phyloP scores from a whole-genome alignment of 92 coral and sea anemone genomes.

The Epizoanthus rinbou region DNA sequence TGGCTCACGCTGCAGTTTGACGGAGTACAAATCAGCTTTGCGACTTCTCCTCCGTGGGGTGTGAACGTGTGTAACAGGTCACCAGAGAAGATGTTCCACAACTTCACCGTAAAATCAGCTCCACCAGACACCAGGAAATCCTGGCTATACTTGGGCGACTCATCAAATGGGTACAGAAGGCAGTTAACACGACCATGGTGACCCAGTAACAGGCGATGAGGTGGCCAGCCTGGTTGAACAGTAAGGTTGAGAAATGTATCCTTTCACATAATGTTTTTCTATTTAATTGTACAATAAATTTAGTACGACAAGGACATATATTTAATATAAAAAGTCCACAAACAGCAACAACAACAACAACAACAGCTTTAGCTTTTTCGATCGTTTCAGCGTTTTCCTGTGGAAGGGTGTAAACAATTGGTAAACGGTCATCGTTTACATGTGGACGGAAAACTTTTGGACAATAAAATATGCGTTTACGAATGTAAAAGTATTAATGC shows the following conservation, averaged over 20 bases:
- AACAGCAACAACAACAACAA: no score
- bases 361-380: no score
- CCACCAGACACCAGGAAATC: conserved; percentile 94
- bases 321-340: no score
- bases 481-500: no score
- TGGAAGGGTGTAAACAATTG: no score
- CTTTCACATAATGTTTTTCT: background rate
- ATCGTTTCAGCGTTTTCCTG: no score
- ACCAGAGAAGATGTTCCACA: conserved; percentile 95
- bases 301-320: no score
- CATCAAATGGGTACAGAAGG: conserved; percentile 95
- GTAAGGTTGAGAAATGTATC: background rate
- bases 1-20: conserved; percentile 91
- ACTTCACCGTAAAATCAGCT: conserved; percentile 96
- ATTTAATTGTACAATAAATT: no score
- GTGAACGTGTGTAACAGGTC: conserved; percentile 86
- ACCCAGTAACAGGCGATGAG: conserved; percentile 88
- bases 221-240: conserved; percentile 79
- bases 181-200: conserved; percentile 92
- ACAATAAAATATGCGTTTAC: no score
- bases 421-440: no score
- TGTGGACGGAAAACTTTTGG: no score
- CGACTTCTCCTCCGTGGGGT: conserved; percentile 90
- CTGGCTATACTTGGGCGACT: conserved; percentile 80
- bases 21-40: conserved; percentile 91